These are phyloP conservation scores for Grus americana DNA, from an alignment of 2,113 vertebrate genomes.

Conservation along the genomic window DNA sequence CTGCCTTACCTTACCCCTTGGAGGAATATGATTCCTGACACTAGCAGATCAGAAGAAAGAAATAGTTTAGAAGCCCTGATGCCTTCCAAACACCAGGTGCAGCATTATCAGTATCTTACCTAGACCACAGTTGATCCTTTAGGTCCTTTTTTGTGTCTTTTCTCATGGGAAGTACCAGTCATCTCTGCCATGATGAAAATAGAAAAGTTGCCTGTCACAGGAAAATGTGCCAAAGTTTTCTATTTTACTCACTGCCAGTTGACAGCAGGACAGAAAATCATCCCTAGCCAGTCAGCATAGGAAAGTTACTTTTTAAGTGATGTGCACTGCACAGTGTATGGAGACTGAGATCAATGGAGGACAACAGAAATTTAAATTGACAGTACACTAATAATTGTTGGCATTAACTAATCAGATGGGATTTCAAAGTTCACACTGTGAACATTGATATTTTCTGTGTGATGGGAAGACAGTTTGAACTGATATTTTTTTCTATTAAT, in stretches of 20 bases:
- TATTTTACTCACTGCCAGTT: not conserved
- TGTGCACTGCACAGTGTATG: not conserved
- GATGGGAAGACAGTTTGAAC: slow-evolving; percentile 49
- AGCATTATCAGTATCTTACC: not conserved
- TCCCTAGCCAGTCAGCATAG: not conserved
- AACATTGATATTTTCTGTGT: slow-evolving; percentile 41
- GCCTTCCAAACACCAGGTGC: not conserved
- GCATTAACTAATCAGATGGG: slow-evolving; percentile 31
- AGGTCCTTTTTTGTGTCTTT: not conserved
- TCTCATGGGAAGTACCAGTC: not conserved
- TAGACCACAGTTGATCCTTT: not conserved
- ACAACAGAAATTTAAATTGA: not conserved
- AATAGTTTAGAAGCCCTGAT: not conserved
- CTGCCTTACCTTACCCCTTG: not conserved
- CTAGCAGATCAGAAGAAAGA: not conserved
- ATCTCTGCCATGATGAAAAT: not conserved
- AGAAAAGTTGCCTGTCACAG: not conserved
- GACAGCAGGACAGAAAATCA: not conserved
- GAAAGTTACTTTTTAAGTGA: not conserved
- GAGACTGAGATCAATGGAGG: not conserved
- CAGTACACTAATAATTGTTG: not conserved
- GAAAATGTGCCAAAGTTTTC: not conserved
- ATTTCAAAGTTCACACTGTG: slow-evolving; percentile 56
- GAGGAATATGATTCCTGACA: not conserved
- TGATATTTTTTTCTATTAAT: slow-evolving; percentile 41